A percentile compares a stretch with the other conserved stretches of the same genome.
Evolutionary conservation across 2,113 vertebrate genomes (phyloP).

Genomic region (Bettongia penicillata): DNA sequence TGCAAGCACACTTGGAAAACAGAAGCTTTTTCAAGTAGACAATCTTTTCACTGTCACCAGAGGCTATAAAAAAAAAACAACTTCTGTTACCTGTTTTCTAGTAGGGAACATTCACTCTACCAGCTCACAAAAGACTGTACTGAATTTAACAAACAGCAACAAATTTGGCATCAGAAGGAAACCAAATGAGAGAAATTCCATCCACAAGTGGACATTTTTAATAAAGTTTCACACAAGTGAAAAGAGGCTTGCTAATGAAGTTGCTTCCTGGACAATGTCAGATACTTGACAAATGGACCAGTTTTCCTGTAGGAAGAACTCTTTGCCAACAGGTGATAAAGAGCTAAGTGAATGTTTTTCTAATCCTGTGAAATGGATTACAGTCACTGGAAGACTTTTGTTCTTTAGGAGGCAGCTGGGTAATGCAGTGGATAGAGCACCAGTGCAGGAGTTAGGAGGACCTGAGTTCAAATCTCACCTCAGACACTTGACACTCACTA

Average conservation of each 20-base stretch:
- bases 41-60: background rate
- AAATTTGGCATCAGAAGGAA: background rate
- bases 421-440: no score
- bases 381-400: background rate
- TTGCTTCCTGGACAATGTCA: background rate
- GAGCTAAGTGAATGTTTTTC: background rate
- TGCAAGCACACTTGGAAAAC: background rate
- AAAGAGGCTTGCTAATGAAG: background rate
- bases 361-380: background rate
- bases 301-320: background rate
- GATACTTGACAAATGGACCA: background rate
- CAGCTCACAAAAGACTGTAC: background rate
- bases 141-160: background rate
- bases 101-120: background rate
- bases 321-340: background rate
- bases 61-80: background rate
- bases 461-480: no score
- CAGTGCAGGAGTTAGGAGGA: no score
- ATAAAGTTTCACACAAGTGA: background rate
- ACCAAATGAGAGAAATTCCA: background rate
- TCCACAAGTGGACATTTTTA: background rate
- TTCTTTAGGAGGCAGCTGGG: background rate
- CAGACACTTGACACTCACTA: no score
- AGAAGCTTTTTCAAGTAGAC: background rate
- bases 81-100: background rate